A percentile compares a stretch with the other conserved stretches of the same genome.
phyloP scores from a whole-genome alignment of 1,140 invertebrate genomes.

The Nymphalis io region DNA sequence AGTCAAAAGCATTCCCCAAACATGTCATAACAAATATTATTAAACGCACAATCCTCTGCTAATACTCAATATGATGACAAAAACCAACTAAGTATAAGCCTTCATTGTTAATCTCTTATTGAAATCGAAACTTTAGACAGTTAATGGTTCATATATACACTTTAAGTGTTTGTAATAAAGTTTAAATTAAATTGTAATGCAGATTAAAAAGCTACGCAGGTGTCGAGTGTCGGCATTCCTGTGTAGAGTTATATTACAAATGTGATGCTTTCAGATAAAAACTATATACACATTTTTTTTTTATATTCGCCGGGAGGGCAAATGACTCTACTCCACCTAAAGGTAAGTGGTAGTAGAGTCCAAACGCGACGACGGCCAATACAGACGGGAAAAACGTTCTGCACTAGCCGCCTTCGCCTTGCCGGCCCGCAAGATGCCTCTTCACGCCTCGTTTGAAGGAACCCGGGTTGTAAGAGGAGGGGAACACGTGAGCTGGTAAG shows the following conservation, averaged over 20 bases:
- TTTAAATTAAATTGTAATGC: constrained; percentile 16
- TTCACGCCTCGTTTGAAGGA: no score
- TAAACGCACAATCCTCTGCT: constrained; percentile 28
- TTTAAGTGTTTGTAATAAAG: constrained; percentile 23
- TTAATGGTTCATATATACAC: constrained; percentile 7
- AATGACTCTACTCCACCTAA: no score
- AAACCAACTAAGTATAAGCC: constrained; percentile 33
- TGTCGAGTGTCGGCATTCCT: constrained; percentile 47
- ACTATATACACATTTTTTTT: neutral
- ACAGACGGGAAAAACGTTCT: no score
- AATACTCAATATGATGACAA: constrained; percentile 35
- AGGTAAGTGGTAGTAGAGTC: no score
- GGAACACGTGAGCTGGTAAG: no score
- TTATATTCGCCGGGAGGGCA: no score
- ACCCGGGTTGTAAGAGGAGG: no score
- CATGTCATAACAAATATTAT: constrained; percentile 41
- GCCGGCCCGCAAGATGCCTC: no score
- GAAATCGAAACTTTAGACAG: constrained; percentile 30
- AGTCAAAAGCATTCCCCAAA: constrained; percentile 36
- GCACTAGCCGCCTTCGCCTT: no score
- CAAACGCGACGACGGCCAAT: no score
- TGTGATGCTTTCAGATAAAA: neutral
- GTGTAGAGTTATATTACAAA: constrained; percentile 9
- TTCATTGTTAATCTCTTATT: constrained; percentile 40
- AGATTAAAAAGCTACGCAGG: constrained; percentile 37